Conservation (phyloP, 64 coral and sea anemone species). For the Pocillopora damicornis region DNA sequence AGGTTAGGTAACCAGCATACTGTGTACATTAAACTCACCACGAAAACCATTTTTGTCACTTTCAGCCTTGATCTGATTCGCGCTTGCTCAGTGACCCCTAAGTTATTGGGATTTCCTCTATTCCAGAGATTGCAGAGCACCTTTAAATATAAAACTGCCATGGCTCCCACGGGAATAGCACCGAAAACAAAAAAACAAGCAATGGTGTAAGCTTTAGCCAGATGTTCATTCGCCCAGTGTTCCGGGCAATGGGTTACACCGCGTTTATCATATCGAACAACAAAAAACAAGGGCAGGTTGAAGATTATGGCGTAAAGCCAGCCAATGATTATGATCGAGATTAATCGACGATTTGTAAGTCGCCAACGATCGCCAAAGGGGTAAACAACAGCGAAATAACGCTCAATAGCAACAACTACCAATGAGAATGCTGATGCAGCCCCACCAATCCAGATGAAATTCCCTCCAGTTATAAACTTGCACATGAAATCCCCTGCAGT, state of each 20-base stretch:
- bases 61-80: conserved; percentile 26
- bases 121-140: conserved; percentile 10
- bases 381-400: conserved; percentile 13
- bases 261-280: neutral
- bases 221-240: conserved; percentile 18
- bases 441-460: conserved; percentile 62
- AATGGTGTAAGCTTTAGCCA: conserved; percentile 27
- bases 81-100: neutral
- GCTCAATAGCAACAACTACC: conserved; percentile 25
- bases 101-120: neutral
- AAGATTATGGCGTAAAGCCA: conserved; percentile 43
- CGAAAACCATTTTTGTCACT: conserved; percentile 39
- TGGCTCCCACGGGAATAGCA: conserved; percentile 24
- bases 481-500: conserved; percentile 49
- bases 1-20: conserved; percentile 61
- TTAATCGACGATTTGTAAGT: conserved; percentile 1
- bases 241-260: conserved; percentile 37
- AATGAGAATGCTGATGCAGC: conserved; percentile 25
- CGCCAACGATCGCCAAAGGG: neutral
- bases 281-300: conserved; percentile 36
- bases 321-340: neutral
- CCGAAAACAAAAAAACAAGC: conserved; percentile 32
- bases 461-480: conserved; percentile 66
- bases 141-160: neutral
- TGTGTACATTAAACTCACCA: conserved; percentile 39